phyloP scores from a whole-genome alignment of 2,113 vertebrate species.

The Rhineura floridana region DNA sequence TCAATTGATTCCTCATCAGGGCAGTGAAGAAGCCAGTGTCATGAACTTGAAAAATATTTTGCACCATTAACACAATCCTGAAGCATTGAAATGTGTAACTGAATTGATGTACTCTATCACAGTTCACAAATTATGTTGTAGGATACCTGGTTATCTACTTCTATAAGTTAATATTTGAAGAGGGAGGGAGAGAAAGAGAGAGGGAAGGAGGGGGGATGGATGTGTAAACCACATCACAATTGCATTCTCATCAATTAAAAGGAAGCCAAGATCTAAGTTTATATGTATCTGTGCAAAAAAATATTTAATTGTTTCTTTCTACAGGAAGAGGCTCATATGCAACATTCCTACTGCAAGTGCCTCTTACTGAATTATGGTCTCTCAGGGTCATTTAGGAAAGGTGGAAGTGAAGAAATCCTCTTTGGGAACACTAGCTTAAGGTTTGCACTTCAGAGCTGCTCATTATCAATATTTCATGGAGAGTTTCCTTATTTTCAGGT shows the following conservation, averaged over 20 bases:
- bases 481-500: slow-evolving; percentile 71
- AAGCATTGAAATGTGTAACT: slow-evolving; percentile 47
- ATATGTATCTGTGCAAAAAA: slow-evolving; percentile 14
- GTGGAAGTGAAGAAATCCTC: slow-evolving; percentile 71
- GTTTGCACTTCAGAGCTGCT: slow-evolving; percentile 71
- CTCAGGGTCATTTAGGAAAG: slow-evolving; percentile 74
- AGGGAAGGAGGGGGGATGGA: neutral
- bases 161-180: slow-evolving; percentile 2
- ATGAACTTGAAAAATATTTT: slow-evolving; percentile 21
- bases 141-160: slow-evolving; percentile 28
- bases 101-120: slow-evolving; percentile 37
- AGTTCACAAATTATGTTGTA: slow-evolving; percentile 40
- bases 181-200: no score
- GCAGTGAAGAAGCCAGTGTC: slow-evolving; percentile 34
- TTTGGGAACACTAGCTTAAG: slow-evolving; percentile 69
- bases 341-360: neutral
- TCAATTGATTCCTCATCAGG: slow-evolving; percentile 25
- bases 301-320: slow-evolving; percentile 31
- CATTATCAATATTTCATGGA: slow-evolving; percentile 74
- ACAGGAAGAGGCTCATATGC: neutral
- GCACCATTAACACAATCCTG: slow-evolving; percentile 26
- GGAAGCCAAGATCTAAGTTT: slow-evolving; percentile 40
- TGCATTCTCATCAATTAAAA: neutral
- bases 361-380: slow-evolving; percentile 35
- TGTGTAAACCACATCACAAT: slow-evolving; percentile 5